Base-by-base conservation (phyloP, 2,797 vertebrate species). In the Acipenser oxyrinchus region DNA sequence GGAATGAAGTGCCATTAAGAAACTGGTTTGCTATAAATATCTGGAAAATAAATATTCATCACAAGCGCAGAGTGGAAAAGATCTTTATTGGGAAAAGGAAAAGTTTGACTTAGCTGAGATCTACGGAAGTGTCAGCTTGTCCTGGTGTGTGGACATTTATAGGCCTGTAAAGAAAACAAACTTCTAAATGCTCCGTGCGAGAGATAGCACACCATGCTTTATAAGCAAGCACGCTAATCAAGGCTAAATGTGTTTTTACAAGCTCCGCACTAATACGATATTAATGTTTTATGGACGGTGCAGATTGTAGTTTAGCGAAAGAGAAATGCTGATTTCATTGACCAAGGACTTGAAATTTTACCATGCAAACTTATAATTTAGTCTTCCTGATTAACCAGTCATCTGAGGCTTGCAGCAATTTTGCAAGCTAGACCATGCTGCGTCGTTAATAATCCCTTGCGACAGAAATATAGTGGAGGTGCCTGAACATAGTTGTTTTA, bases 211-310 rank as follows among this genome's bases (percentile, higher is more conserved):
- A 63, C 77, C 81, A 79, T 81, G 77, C 87, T 90, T 92, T 92
- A 91, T 88, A 85, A 84, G 86, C 79, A 75, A 78, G 84, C 79
- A 72, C 71, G 85, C 90, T 93, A 92, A 93, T 93, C 90, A 92
- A 88, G 81, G 81, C 91, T 93, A 92, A 94, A 92, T 87, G 79
- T 77, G 83, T 90, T 93, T 93, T 94, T 93, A 94, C 91, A 89
- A 89, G 91, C 86, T 84, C 77, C 69, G 73, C 72, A 83, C 88
- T 90, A 91, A 91, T 89, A 89, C 87, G 83, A 85, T 81, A 84
- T 82, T 84, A 84, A 86, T 83, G 79, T 76, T 89, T 90, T 88
- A 88, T 81, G 78, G 74, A 71, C 81, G 48, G 75, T 67, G 79
- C 71, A 66, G 70, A 78, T 78, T 60, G 64, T 74, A 70, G 75